Percentiles rank a stretch among this genome's conserved stretches.
These are phyloP conservation scores for Coenobita brevimanus DNA, from an alignment of 1,140 invertebrate species.

Conservation along the genomic window DNA sequence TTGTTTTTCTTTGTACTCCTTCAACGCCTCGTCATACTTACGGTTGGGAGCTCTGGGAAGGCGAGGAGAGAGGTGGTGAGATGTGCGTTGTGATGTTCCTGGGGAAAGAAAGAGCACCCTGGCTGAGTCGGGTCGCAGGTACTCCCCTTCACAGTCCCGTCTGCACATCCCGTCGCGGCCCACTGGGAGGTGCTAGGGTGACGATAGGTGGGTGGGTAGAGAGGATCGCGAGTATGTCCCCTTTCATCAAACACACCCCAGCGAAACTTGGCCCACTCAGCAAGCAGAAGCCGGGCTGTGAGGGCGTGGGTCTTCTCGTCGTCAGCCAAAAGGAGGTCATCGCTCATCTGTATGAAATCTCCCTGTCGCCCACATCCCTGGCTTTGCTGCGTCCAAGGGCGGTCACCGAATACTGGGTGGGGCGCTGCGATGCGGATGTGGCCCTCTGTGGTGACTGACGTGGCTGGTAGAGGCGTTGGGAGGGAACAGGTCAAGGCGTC, in stretches of 20 bases:
- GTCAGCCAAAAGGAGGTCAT: constrained; percentile 71
- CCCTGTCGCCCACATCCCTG: constrained; percentile 77
- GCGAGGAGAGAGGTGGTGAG: constrained; percentile 76
- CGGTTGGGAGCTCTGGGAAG: constrained; percentile 71
- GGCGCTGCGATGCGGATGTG: constrained; percentile 75
- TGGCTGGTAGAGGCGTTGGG: constrained; percentile 18
- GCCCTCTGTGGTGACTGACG: constrained; percentile 53
- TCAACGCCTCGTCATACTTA: too few relatives aligned
- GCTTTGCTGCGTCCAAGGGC: constrained; percentile 78
- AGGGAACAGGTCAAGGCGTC: constrained; percentile 42
- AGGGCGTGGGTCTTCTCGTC: constrained; percentile 72
- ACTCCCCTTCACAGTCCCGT: not conserved
- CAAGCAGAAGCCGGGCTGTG: constrained; percentile 75
- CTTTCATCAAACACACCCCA: constrained; percentile 83
- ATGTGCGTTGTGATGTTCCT: constrained; percentile 13
- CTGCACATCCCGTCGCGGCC: constrained; percentile 6
- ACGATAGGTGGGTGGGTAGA: constrained; percentile 75
- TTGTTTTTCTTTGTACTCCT: too few relatives aligned
- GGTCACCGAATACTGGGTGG: constrained; percentile 76
- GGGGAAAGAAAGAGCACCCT: not conserved
- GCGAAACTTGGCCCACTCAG: constrained; percentile 80
- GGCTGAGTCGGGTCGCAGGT: not conserved
- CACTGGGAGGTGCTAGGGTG: constrained; percentile 25
- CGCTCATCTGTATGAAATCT: constrained; percentile 77
- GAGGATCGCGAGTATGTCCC: constrained; percentile 77